Percentiles rank a stretch among this genome's conserved stretches.
These are phyloP conservation scores for Sebastes trivittatus DNA, from an alignment of 2,797 vertebrate species.

Conservation along the genomic window DNA sequence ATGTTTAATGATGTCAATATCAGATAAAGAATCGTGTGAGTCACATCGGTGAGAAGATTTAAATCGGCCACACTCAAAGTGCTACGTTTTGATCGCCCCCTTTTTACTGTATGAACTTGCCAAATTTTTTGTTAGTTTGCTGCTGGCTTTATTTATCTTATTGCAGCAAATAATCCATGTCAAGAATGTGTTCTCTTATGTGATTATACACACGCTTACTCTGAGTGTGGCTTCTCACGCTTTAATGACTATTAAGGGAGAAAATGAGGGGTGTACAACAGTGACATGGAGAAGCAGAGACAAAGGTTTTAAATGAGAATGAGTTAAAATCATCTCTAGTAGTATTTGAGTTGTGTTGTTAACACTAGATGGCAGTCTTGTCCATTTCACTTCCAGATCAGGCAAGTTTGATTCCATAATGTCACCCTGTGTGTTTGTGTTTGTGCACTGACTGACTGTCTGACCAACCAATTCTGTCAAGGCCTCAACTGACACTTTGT, in stretches of 20 bases:
- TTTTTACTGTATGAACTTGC: not conserved
- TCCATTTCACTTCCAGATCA: not conserved
- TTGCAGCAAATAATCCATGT: not conserved
- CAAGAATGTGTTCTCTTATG: not conserved
- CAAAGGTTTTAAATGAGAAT: not conserved
- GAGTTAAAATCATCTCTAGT: not conserved
- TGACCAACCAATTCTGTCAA: conserved; percentile 13
- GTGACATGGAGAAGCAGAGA: not conserved
- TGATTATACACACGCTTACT: not conserved
- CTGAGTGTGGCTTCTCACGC: not conserved
- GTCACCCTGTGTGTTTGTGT: not conserved
- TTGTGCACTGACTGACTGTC: not conserved
- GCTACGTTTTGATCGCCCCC: not conserved
- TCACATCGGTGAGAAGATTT: not conserved
- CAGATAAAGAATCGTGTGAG: not conserved
- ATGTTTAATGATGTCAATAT: not conserved
- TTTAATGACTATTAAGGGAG: not conserved
- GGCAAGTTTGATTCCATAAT: not conserved
- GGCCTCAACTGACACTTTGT: conserved; percentile 47
- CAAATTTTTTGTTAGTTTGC: not conserved
- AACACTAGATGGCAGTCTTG: conserved; percentile 72
- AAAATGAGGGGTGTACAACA: not conserved
- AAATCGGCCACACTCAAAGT: not conserved
- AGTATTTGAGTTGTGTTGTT: not conserved
- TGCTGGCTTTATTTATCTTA: not conserved